phyloP scores from a whole-genome alignment of 1,140 invertebrate genomes.

The Neodiprion virginianus region DNA sequence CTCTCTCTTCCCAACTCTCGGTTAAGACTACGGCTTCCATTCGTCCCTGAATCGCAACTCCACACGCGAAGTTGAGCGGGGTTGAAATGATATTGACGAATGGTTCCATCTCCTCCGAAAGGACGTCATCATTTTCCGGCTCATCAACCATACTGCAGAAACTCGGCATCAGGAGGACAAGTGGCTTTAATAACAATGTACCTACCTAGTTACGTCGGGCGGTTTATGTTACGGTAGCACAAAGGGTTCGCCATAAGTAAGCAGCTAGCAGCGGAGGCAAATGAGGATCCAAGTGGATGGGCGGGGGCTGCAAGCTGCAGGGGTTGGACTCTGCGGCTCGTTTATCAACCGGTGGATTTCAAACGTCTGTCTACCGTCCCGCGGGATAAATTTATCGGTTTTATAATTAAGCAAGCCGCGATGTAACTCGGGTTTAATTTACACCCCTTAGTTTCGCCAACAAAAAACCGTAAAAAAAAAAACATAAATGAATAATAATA shows the following conservation, averaged over 20 bases:
- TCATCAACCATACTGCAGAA: not conserved
- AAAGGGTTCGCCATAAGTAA: conserved; percentile 5
- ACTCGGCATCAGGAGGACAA: not conserved
- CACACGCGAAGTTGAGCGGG: too few species aligned
- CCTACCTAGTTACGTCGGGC: not conserved
- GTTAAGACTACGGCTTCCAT: too few species aligned
- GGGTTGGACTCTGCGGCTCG: conserved; percentile 36
- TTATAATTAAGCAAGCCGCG: conserved; percentile 54
- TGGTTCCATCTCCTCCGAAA: too few species aligned
- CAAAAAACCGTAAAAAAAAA: conserved; percentile 3
- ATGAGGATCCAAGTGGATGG: not conserved
- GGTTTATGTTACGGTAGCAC: not conserved
- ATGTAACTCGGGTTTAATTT: conserved; percentile 43
- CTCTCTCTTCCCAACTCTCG: too few species aligned
- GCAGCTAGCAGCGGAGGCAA: not conserved
- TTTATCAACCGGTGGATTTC: conserved; percentile 51
- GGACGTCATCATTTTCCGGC: not conserved
- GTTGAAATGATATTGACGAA: too few species aligned
- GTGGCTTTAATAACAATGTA: not conserved
- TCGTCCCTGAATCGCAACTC: too few species aligned
- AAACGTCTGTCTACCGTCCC: conserved; percentile 41
- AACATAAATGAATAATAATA: not conserved
- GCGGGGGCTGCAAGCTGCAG: not conserved
- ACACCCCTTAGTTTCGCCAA: conserved; percentile 28
- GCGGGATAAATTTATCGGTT: conserved; percentile 56